Conservation (phyloP, 2,888 invertebrate species). For the Cosmorhoe ocellata region DNA sequence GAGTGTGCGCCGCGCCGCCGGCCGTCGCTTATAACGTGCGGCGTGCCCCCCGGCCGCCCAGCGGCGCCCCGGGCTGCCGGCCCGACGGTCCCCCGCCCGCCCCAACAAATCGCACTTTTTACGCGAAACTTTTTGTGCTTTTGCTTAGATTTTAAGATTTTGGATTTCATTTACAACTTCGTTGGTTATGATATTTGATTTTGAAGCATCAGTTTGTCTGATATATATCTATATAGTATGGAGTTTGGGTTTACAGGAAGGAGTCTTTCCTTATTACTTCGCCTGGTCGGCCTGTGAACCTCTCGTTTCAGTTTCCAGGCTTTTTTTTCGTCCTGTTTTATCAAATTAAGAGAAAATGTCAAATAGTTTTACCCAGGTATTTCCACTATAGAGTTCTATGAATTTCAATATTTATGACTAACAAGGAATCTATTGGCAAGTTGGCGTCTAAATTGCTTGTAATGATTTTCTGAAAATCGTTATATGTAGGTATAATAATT, state of each 20-base stretch:
- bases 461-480: slow-evolving; percentile 33
- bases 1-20: slow-evolving; percentile 69
- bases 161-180: too few relatives aligned
- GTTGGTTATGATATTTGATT: too few relatives aligned
- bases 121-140: slow-evolving; percentile 44
- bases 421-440: slow-evolving; percentile 14
- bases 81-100: slow-evolving; percentile 53
- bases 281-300: too few relatives aligned
- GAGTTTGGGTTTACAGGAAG: too few relatives aligned
- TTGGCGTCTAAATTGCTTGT: slow-evolving; percentile 18
- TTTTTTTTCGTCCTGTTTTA: not conserved
- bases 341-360: slow-evolving; percentile 7
- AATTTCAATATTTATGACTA: slow-evolving; percentile 34
- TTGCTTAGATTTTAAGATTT: not conserved
- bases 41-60: slow-evolving; percentile 41
- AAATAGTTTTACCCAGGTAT: slow-evolving; percentile 25
- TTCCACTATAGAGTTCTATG: slow-evolving; percentile 29
- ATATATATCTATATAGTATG: too few relatives aligned
- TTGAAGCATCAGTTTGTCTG: too few relatives aligned
- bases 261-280: too few relatives aligned
- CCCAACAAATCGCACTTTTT: slow-evolving; percentile 38
- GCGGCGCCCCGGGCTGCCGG: slow-evolving; percentile 40
- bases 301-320: too few relatives aligned
- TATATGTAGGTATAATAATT: slow-evolving; percentile 17
- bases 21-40: slow-evolving; percentile 54